Conservation (phyloP, 2,888 invertebrate genomes). For the Ypsolopha sequella region DNA sequence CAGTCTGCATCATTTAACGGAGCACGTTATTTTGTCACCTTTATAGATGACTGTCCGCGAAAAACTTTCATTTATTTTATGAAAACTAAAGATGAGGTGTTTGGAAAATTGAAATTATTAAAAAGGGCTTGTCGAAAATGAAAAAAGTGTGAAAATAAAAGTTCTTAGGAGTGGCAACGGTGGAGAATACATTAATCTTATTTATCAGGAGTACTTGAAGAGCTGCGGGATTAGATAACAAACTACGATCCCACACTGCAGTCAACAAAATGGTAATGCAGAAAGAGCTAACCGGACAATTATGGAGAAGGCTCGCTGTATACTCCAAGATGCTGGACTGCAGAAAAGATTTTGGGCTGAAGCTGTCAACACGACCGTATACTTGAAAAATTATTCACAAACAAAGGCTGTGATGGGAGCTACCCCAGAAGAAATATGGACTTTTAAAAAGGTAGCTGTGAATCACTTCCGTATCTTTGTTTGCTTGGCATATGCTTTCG, state of each 20-base stretch:
- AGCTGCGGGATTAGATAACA: background rate
- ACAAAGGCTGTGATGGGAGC: background rate
- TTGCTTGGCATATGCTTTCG: constrained; percentile 6
- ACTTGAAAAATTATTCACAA: background rate
- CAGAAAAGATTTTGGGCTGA: background rate
- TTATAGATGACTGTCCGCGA: no score
- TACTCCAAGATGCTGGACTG: background rate
- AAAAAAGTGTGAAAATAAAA: background rate
- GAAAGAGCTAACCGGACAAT: background rate
- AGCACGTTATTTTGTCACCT: no score
- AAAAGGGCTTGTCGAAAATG: background rate
- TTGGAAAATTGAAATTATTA: background rate
- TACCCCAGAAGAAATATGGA: constrained; percentile 1
- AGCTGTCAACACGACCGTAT: background rate
- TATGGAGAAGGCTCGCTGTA: background rate
- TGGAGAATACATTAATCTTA: background rate
- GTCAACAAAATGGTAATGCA: background rate
- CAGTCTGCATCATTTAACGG: no score
- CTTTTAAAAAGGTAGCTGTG: constrained; percentile 1
- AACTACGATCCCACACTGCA: background rate
- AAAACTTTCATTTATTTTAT: no score
- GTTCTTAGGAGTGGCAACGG: background rate
- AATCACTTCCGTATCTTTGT: constrained; percentile 4
- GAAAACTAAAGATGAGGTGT: no score
- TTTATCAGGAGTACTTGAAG: background rate